Evolutionary conservation across 2,113 vertebrate species (phyloP), one percentile per base, ranked within the genome.

Genomic region (Leuciscus idus): DNA sequence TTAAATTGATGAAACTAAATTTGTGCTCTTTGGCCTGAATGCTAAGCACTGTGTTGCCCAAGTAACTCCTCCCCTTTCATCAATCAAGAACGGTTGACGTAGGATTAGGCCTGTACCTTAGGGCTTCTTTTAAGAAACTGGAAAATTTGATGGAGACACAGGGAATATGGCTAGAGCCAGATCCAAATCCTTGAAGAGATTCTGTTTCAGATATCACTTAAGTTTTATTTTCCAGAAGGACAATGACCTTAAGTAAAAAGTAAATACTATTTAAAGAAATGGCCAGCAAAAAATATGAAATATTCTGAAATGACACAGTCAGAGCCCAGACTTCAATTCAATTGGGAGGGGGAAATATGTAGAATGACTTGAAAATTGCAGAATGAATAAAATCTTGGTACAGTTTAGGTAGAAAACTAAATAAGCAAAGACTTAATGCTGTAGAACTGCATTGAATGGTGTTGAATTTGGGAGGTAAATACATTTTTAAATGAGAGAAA

Each of bases 1-100:
- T 70, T 19, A 83, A 70, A 33, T 28, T 61, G 21, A 61, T 80
- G 55, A 43, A 61, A 79, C 59, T 6, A 68, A 82, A 83, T 50
- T 15, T 52, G 26, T 23, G 26, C 26, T 70, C 2, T 30, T 50
- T 28, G 62, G 36, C n/a, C 23, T 66, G 79, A 66, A 48, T 48
- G 13, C 59, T 64, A 66, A 66, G 12, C 61, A 21, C 28, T 55
- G 9, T 48, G 43, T 36, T 70, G 64, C 17, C 64, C 64, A 23
- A 70, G 46, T 83, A 33, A 52, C 28, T 10, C 6, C 11, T 48
- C 17, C 39, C 2, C 23, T 33, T 28, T 43, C 57, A 81, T 61
- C 36, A 28, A 19, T 43, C 33, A 81, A 10, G 43, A 75, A 28
- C 1, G 0, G 2, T 17, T 75, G 43, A 26, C 43, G 72, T 12